phyloP scores from a whole-genome alignment of 2,113 vertebrate genomes.

The Aphelocoma coerulescens region DNA sequence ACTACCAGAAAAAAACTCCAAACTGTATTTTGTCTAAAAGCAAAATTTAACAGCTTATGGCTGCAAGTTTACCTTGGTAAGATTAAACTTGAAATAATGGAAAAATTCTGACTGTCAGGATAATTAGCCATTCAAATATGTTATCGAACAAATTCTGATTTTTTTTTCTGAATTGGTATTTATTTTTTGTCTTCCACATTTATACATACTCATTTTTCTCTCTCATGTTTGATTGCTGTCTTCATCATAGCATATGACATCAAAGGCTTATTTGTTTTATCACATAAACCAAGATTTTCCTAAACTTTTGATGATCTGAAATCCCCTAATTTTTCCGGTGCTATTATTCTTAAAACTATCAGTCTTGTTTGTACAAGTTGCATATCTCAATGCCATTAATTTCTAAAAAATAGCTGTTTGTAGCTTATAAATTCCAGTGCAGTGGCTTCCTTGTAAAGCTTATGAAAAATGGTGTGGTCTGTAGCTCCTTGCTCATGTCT shows the following conservation, averaged over 20 bases:
- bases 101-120: neutral
- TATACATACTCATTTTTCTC: neutral
- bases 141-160: neutral
- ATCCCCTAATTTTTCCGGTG: neutral
- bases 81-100: neutral
- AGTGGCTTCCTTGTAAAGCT: neutral
- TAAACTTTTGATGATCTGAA: rapidly evolving
- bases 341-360: neutral
- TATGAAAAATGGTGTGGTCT: neutral
- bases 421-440: neutral
- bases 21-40: neutral
- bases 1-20: neutral
- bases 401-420: neutral
- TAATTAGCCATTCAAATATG: neutral
- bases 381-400: neutral
- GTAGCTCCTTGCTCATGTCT: neutral
- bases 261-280: neutral
- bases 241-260: neutral
- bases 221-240: neutral
- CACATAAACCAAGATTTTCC: neutral
- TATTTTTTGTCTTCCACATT: neutral
- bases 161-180: neutral
- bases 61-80: neutral
- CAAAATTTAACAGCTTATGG: neutral
- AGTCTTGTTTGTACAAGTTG: neutral